Base-by-base conservation (phyloP, 2,797 vertebrate genomes). In the Xenentodon cancila region DNA sequence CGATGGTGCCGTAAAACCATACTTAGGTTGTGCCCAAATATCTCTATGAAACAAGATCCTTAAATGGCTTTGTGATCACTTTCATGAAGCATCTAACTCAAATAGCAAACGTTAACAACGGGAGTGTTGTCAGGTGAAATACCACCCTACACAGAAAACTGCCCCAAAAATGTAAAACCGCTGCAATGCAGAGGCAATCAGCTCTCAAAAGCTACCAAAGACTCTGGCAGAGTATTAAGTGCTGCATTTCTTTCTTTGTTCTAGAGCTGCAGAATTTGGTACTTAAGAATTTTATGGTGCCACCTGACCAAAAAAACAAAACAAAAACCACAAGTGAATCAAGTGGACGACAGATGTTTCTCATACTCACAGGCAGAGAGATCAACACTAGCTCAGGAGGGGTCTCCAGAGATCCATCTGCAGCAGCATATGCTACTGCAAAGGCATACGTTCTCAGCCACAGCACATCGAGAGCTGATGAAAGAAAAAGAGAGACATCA, bases 381-480 rank as follows among this genome's bases (percentile, higher is more conserved):
- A 97, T 94, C 70, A 99, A 85, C 46, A 99, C 97, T 17, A 99
- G 93, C 46, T 99, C 95, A 1, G 97, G 97, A 12, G 97, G 91
- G 0, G 95, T 97, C 82, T 98, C 95, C 44, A 95, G 88, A 1
- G 95, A 95, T 11, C 96, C 96, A 37, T 99, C 97, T 1, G 95
- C 96, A 0, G 95, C 94, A 0, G 96, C 96, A 8, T 98, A 99
- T 0, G 92, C 95, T 6, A 99, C 96, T 0, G 94, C 94, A 64
- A 99, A 99, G 80, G 95, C 95, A 0, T 88, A 97, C 0, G 98
- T 98, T 71, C 94, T 96, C 22, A 99, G 91, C 98, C 98, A 99
- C 53, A 95, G 91, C 7, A 99, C 94, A 11, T 99, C 97, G 82
- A 99, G 68, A 80, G 99, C 98, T 99, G 87, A 69, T 3, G 60